phyloP scores from a whole-genome alignment of 2,888 invertebrate species.

The Meganola albula region DNA sequence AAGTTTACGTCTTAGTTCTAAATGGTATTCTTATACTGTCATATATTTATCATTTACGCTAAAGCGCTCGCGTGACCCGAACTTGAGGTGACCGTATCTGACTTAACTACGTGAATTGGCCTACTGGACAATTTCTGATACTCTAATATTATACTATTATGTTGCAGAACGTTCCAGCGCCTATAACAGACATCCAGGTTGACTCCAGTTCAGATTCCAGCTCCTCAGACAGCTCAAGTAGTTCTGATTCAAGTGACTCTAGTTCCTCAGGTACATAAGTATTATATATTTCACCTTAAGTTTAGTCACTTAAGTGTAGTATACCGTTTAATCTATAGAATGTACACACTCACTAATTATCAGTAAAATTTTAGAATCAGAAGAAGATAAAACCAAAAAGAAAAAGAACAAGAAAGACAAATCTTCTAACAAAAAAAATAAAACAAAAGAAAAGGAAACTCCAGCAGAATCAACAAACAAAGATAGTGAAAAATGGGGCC shows the following conservation, averaged over 20 bases:
- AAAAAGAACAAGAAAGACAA: conserved; percentile 40
- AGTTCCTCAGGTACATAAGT: conserved; percentile 47
- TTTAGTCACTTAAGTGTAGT: conserved; percentile 31
- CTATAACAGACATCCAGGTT: conserved; percentile 55
- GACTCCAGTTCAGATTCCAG: conserved; percentile 57
- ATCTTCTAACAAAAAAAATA: conserved; percentile 42
- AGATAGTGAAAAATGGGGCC: conserved; percentile 57
- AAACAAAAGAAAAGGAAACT: conserved; percentile 33
- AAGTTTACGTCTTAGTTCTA: too few relatives aligned
- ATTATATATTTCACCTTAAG: conserved; percentile 30
- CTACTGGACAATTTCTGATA: too few relatives aligned
- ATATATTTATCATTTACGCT: too few relatives aligned
- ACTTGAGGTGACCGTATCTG: too few relatives aligned
- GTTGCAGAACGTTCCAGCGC: conserved; percentile 58
- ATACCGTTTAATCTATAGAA: neutral
- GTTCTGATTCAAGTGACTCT: conserved; percentile 36
- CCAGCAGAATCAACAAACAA: conserved; percentile 36
- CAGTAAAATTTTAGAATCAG: conserved; percentile 34
- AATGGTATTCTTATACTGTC: too few relatives aligned
- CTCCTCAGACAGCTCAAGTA: conserved; percentile 51
- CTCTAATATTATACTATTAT: too few relatives aligned
- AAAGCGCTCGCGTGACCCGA: too few relatives aligned
- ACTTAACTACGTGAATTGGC: too few relatives aligned
- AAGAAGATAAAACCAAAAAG: conserved; percentile 47
- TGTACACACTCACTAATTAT: neutral